phyloP scores from a whole-genome alignment of 1,140 invertebrate species.

The Zaprionus kolodkinae region DNA sequence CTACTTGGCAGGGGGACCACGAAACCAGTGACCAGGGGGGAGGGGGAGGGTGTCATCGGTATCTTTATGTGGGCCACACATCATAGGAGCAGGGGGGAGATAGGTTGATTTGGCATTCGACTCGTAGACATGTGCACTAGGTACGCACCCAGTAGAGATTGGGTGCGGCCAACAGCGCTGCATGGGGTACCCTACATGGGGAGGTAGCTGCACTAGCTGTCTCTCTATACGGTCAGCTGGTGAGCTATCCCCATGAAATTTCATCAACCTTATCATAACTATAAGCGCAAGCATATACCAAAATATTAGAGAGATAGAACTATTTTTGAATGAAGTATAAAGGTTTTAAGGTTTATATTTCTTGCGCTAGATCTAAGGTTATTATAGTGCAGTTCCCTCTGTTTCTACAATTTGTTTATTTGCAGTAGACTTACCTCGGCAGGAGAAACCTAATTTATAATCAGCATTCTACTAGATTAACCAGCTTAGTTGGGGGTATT shows the following conservation, averaged over 20 bases:
- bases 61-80: constrained; percentile 28
- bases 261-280: not conserved
- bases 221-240: too few species aligned
- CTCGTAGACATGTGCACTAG: not conserved
- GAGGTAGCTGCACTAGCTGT: not conserved
- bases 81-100: not conserved
- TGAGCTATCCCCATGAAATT: not conserved
- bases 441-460: not conserved
- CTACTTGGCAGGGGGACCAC: not conserved
- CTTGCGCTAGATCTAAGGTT: too few species aligned
- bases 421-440: not conserved
- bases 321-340: too few species aligned
- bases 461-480: not conserved
- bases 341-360: too few species aligned
- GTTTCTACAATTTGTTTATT: constrained; percentile 1
- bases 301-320: too few species aligned
- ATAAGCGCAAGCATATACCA: too few species aligned
- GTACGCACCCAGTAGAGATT: constrained; percentile 2
- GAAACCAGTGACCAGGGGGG: not conserved
- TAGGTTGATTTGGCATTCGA: not conserved
- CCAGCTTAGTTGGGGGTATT: not conserved
- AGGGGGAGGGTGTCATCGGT: not conserved
- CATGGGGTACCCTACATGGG: not conserved
- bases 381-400: too few species aligned
- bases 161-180: not conserved